These are phyloP conservation scores for Notoglanidium macrostoma DNA, from an alignment of 2,797 vertebrate species.

Conservation along the genomic window DNA sequence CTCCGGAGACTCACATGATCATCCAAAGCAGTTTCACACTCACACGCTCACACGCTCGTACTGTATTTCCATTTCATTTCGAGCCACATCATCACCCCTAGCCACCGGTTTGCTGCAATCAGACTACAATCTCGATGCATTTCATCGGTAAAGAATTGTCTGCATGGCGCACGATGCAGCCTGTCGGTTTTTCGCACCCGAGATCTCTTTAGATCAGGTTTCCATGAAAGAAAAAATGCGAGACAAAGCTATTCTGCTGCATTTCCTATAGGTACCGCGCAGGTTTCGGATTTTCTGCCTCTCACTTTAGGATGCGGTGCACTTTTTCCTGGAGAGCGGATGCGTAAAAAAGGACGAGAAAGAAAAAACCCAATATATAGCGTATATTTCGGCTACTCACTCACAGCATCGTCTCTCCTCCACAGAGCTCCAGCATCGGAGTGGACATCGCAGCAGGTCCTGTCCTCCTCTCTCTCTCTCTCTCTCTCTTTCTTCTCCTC, in stretches of 20 bases:
- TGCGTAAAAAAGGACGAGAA: constrained; percentile 56
- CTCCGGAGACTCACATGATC: constrained; percentile 19
- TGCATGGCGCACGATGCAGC: constrained; percentile 18
- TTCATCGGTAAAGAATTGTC: not conserved
- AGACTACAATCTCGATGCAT: not conserved
- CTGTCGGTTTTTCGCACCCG: not conserved
- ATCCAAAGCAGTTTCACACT: constrained; percentile 15
- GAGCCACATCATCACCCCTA: not conserved
- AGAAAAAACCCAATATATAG: not conserved
- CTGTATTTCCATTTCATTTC: not conserved
- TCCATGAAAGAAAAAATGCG: not conserved
- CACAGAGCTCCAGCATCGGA: constrained; percentile 86
- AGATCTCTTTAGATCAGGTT: not conserved
- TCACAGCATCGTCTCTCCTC: constrained; percentile 89
- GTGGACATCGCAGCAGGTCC: constrained; percentile 86
- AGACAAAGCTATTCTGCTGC: not conserved
- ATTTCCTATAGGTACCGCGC: not conserved
- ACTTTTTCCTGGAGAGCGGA: constrained; percentile 65
- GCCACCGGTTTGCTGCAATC: not conserved
- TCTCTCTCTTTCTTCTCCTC: not conserved
- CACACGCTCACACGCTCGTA: not conserved
- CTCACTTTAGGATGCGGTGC: constrained; percentile 52
- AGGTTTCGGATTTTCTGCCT: not conserved
- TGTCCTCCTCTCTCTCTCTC: constrained; percentile 58
- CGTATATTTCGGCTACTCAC: constrained; percentile 78